Base-by-base conservation (phyloP, 1,140 invertebrate genomes). In the Formica exsecta region DNA sequence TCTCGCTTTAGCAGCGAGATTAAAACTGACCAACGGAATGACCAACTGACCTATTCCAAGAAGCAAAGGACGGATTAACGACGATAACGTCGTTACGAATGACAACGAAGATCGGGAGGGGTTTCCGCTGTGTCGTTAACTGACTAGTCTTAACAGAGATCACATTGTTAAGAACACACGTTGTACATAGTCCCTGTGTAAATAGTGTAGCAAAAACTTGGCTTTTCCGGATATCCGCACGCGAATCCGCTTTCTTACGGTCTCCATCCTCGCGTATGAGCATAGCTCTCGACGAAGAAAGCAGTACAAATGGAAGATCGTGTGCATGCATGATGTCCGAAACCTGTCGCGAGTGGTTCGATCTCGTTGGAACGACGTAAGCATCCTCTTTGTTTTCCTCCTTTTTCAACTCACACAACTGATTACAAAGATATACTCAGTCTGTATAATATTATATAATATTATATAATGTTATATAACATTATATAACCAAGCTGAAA, bases 151-250 rank as follows among this genome's bases (percentile, higher is more conserved):
- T 68, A 73, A 85, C 59, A 51, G 38, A 25, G 64, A 77, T 32
- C 71, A 48, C 32, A 4, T 32, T 59, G 32, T 62, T 71, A 66
- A 83, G 44, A 90, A 86, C 32, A 86, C 32, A 86, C 25, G 70
- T 84, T 92, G 92, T 92, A 92, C 76, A 92, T 92, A 92, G 76
- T 68, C 65, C 83, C 77, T 76, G 86, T 92, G 92, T 92, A 92
- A 91, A 92, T 92, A 92, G 89, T 76, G 79, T 92, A 92, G 89
- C 84, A 87, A 88, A 87, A 73, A 90, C 70, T 83, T 62, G 38
- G 57, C 41, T 83, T 73, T 80, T 70, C 65, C 38, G 38, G 19
- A 41, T 89, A 80, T 77, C 54, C 73, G 85, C 66, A 54, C 84
- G 75, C 64, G 80, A 87, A 89, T 86, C 59, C 51, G 71, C 87